A percentile compares a stretch with the other conserved stretches of the same genome.
These are phyloP conservation scores for Pristionchus exspectatus DNA, from an alignment of 2,888 invertebrate species.

Conservation along the genomic window DNA sequence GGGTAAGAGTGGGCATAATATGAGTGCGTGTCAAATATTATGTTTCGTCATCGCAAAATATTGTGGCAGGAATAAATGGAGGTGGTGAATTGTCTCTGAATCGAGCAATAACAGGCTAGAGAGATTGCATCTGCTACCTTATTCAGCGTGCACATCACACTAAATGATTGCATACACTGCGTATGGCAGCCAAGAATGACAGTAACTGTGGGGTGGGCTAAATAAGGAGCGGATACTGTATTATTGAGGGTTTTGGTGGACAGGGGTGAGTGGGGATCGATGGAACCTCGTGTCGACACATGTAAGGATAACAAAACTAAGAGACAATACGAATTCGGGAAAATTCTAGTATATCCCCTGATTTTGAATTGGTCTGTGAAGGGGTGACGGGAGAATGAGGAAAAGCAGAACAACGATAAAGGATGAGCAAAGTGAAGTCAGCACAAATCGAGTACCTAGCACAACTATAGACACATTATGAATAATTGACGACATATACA, in stretches of 20 bases:
- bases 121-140: neutral
- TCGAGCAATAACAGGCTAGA: neutral
- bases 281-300: slow-evolving; percentile 36
- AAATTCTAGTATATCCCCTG: slow-evolving; percentile 13
- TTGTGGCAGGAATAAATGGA: neutral
- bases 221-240: neutral
- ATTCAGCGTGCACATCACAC: neutral
- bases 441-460: slow-evolving; percentile 5
- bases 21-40: neutral
- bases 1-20: neutral
- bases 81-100: slow-evolving; percentile 2
- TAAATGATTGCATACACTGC: neutral
- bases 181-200: neutral
- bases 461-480: slow-evolving; percentile 41
- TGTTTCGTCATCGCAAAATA: neutral
- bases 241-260: neutral
- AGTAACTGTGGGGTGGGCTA: neutral
- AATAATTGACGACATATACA: neutral
- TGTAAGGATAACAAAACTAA: neutral
- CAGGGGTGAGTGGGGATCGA: neutral
- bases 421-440: neutral
- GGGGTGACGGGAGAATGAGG: neutral
- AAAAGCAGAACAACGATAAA: neutral
- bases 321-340: neutral
- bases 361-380: slow-evolving; percentile 29